Percentiles rank a stretch among this genome's conserved stretches.
Evolutionary conservation across 2,888 invertebrate species (phyloP).

Genomic region (Oscheius sp.): DNA sequence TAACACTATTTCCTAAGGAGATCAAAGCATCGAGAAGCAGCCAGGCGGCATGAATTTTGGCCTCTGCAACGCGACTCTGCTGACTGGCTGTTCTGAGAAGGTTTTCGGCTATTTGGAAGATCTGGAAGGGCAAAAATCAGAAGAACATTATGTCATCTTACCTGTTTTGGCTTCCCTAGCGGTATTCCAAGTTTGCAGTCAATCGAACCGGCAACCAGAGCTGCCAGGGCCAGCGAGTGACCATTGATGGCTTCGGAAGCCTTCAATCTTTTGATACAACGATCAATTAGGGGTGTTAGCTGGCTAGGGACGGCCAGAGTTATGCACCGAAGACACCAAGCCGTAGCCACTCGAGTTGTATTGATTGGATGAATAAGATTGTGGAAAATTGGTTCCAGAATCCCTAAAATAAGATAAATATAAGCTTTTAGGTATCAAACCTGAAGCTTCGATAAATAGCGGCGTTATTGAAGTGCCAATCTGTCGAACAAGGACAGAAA

Average conservation of each 20-base stretch:
- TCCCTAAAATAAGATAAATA: constrained; percentile 76
- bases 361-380: constrained; percentile 93
- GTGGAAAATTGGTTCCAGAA: constrained; percentile 84
- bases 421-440: constrained; percentile 38
- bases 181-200: constrained; percentile 93
- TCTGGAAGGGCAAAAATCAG: constrained; percentile 72
- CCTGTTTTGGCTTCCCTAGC: constrained; percentile 90
- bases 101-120: constrained; percentile 97
- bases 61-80: constrained; percentile 91
- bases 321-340: constrained; percentile 84
- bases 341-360: constrained; percentile 90
- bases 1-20: constrained; percentile 44
- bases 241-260: constrained; percentile 82
- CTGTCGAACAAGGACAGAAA: constrained; percentile 88
- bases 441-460: constrained; percentile 87
- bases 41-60: constrained; percentile 97
- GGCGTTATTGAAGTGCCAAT: constrained; percentile 94
- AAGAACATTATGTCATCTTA: constrained; percentile 73
- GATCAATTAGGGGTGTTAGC: constrained; percentile 90
- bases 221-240: constrained; percentile 92
- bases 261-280: constrained; percentile 80
- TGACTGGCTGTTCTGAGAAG: constrained; percentile 93
- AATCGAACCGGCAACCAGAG: constrained; percentile 88
- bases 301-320: constrained; percentile 92
- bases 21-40: constrained; percentile 89